Conservation (phyloP, 1,140 invertebrate species). For the Catajapyx aquilonaris region DNA sequence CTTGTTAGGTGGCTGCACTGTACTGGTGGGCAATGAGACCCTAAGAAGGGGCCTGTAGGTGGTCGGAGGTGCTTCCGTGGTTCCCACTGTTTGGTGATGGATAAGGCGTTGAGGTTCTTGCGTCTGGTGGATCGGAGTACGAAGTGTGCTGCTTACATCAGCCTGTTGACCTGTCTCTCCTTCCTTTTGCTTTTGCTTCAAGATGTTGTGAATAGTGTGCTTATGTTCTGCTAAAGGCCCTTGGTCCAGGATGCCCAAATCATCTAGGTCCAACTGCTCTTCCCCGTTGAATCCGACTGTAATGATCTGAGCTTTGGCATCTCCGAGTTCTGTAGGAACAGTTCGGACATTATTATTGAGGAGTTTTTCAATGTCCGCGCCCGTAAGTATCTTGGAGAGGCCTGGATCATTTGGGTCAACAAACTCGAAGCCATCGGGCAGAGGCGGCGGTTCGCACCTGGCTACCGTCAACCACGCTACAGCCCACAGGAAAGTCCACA, state of each 20-base stretch:
- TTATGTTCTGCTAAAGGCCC: not conserved
- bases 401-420: not conserved
- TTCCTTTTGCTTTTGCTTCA: not conserved
- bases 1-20: too few species aligned
- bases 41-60: too few species aligned
- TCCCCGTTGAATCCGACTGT: not conserved
- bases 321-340: not conserved
- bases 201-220: not conserved
- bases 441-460: not conserved
- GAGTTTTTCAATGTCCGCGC: not conserved
- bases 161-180: not conserved
- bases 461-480: not conserved
- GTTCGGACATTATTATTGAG: not conserved
- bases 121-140: not conserved
- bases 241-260: not conserved
- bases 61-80: too few species aligned
- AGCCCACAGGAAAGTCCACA: too few species aligned
- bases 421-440: not conserved
- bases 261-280: not conserved
- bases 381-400: not conserved
- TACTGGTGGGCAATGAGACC: too few species aligned
- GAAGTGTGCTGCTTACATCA: not conserved
- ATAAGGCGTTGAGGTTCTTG: not conserved
- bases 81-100: too few species aligned
- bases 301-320: not conserved